Conservation (phyloP, 2,888 invertebrate species). For the Allygus modestus region DNA sequence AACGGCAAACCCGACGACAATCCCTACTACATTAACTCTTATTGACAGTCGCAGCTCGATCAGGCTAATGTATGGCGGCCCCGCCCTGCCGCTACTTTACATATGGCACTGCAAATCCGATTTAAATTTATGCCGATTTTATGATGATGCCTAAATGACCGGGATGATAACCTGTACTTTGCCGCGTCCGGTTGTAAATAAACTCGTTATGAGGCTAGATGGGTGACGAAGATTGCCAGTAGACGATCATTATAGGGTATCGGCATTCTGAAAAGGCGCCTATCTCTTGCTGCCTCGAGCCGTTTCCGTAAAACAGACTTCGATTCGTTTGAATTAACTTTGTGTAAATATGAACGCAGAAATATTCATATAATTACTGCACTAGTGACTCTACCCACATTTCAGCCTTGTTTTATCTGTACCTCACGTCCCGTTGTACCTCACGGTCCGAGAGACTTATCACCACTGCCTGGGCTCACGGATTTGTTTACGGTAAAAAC, state of each 20-base stretch:
- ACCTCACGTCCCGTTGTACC: too few species aligned
- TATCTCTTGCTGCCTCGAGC: not conserved
- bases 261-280: not conserved
- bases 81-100: not conserved
- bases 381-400: too few species aligned
- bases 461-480: too few species aligned
- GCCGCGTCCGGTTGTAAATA: constrained; percentile 27
- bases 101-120: constrained; percentile 35
- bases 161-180: constrained; percentile 14
- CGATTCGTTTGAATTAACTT: too few species aligned
- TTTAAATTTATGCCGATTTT: constrained; percentile 31
- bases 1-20: too few species aligned
- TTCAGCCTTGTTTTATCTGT: too few species aligned
- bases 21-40: too few species aligned
- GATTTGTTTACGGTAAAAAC: too few species aligned
- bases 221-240: constrained; percentile 5
- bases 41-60: too few species aligned
- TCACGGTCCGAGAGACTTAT: too few species aligned
- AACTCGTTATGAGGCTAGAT: constrained; percentile 14
- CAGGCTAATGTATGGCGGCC: not conserved
- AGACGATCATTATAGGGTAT: constrained; percentile 9
- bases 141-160: constrained; percentile 36
- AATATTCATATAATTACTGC: too few species aligned
- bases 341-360: too few species aligned
- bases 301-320: not conserved